These are phyloP conservation scores for Drosophila baimaii DNA, from an alignment of 1,140 invertebrate genomes.

Conservation along the genomic window DNA sequence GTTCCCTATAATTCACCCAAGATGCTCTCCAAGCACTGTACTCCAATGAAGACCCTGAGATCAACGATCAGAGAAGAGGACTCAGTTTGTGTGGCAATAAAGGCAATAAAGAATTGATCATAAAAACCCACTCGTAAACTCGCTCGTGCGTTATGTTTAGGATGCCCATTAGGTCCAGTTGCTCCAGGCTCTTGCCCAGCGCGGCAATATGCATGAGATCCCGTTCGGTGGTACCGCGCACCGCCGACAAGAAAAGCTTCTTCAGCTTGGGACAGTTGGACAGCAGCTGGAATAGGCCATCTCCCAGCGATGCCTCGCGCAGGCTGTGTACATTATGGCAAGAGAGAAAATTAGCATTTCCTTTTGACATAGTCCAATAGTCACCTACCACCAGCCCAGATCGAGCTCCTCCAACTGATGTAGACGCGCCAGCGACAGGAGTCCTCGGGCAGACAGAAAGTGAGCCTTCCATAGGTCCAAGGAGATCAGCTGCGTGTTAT, in stretches of 20 bases:
- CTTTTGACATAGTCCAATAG: background rate
- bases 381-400: slow-evolving; percentile 94
- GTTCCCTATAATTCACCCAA: too few species aligned
- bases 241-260: slow-evolving; percentile 91
- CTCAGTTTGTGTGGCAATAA: too few species aligned
- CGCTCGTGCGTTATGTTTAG: slow-evolving; percentile 89
- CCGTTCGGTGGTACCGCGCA: slow-evolving; percentile 91
- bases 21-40: too few species aligned
- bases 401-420: slow-evolving; percentile 91
- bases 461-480: slow-evolving; percentile 94
- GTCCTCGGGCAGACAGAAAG: slow-evolving; percentile 89
- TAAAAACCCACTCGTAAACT: slow-evolving; percentile 86
- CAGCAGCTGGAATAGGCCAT: slow-evolving; percentile 85
- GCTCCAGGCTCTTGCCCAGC: slow-evolving; percentile 88
- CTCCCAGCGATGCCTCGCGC: slow-evolving; percentile 85
- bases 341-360: slow-evolving; percentile 8
- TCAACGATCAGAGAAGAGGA: too few species aligned
- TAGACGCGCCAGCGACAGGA: slow-evolving; percentile 89
- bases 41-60: too few species aligned
- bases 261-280: slow-evolving; percentile 88
- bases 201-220: slow-evolving; percentile 89
- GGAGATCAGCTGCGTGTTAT: slow-evolving; percentile 88
- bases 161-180: slow-evolving; percentile 93
- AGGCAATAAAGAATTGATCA: background rate
- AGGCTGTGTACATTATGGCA: slow-evolving; percentile 78